phyloP scores from a whole-genome alignment of 2,888 invertebrate species.

The Papilio protenor region DNA sequence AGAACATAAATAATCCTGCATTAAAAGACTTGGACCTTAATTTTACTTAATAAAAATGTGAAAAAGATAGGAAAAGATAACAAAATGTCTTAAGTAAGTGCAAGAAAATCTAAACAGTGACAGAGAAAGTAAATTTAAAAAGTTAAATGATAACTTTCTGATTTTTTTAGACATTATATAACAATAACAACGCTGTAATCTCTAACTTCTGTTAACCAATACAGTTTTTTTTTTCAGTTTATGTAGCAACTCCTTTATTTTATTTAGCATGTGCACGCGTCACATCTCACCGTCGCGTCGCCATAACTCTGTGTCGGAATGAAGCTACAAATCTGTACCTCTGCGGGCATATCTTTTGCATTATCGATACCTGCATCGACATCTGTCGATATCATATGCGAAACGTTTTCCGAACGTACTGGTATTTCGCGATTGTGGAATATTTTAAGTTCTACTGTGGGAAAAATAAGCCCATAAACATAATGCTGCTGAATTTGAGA shows the following conservation, averaged over 20 bases:
- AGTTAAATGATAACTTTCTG: too few relatives aligned
- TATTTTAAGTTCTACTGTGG: background rate
- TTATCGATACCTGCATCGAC: constrained; percentile 56
- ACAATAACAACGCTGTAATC: background rate
- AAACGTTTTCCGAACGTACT: constrained; percentile 45
- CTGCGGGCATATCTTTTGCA: constrained; percentile 55
- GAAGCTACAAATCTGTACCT: constrained; percentile 74
- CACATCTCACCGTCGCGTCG: constrained; percentile 66
- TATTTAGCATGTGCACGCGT: constrained; percentile 64
- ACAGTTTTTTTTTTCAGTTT: constrained; percentile 17
- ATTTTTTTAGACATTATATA: too few relatives aligned
- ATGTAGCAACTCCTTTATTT: constrained; percentile 52
- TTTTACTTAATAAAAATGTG: too few relatives aligned
- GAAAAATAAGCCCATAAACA: background rate
- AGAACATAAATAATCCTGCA: background rate
- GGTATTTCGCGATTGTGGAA: constrained; percentile 13
- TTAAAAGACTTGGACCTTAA: too few relatives aligned
- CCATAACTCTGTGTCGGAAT: constrained; percentile 73
- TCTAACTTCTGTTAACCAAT: background rate
- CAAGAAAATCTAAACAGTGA: too few relatives aligned
- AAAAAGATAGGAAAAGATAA: too few relatives aligned
- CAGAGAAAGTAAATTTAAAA: too few relatives aligned
- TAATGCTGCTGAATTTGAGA: too few relatives aligned
- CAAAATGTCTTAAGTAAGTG: too few relatives aligned
- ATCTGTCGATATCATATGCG: constrained; percentile 48